Evolutionary conservation across 1,140 invertebrate genomes (phyloP).

Genomic region (Eriocheir sinensis): DNA sequence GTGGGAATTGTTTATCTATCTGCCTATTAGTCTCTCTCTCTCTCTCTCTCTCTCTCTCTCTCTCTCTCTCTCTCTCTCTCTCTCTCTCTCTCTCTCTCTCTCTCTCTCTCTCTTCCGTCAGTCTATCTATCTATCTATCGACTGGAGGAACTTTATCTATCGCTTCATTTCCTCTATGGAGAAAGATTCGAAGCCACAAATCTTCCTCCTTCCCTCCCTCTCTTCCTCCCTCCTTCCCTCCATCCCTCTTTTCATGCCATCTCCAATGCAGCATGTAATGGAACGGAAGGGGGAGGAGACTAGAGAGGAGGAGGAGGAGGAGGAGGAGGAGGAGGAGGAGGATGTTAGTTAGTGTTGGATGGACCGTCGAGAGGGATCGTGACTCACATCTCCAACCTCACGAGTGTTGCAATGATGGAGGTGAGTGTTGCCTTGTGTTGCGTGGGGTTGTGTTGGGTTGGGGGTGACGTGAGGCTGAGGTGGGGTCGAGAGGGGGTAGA

Average conservation of each 20-base stretch:
- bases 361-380: neutral
- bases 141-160: neutral
- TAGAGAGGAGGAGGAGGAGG: slow-evolving; percentile 33
- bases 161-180: slow-evolving; percentile 1
- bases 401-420: neutral
- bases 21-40: no score
- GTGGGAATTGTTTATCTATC: no score
- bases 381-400: neutral
- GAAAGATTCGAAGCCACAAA: neutral
- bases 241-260: neutral
- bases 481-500: no score
- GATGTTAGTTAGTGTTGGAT: neutral
- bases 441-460: no score
- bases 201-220: neutral
- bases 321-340: slow-evolving; percentile 8
- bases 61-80: slow-evolving; percentile 12
- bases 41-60: neutral
- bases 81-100: slow-evolving; percentile 4
- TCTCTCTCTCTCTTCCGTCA: neutral
- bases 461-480: no score
- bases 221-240: neutral
- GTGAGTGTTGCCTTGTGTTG: no score
- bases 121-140: neutral
- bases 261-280: slow-evolving; percentile 26
- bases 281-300: slow-evolving; percentile 27